These are phyloP conservation scores for Leptinotarsa tumamoca DNA, from an alignment of 2,888 invertebrate genomes.

Conservation along the genomic window DNA sequence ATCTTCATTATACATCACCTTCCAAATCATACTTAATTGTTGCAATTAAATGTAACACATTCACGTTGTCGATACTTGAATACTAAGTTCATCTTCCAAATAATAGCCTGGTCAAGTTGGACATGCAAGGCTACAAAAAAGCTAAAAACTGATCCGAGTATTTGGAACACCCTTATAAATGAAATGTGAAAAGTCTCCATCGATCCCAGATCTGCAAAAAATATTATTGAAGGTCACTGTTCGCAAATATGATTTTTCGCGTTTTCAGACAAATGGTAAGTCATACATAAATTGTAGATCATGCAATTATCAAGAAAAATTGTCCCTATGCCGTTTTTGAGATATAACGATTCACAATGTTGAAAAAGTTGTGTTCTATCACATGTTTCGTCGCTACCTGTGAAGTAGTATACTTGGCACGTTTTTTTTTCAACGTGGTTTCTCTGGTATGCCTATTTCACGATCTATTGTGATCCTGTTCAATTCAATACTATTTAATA, in stretches of 20 bases:
- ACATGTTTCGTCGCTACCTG: neutral
- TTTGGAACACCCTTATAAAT: too few species aligned
- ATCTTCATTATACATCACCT: too few species aligned
- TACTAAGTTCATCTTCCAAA: too few species aligned
- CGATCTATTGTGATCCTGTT: neutral
- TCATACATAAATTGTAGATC: neutral
- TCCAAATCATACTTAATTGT: neutral
- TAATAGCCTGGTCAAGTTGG: too few species aligned
- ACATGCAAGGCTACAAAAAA: too few species aligned
- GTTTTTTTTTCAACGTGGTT: neutral
- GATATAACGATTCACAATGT: neutral
- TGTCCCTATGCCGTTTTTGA: neutral
- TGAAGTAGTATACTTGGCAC: neutral
- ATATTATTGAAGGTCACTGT: neutral
- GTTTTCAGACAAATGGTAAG: neutral
- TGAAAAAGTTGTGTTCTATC: neutral
- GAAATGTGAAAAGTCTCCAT: neutral
- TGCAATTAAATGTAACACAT: neutral
- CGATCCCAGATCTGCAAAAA: neutral
- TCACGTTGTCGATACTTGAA: too few species aligned
- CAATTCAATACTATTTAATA: neutral
- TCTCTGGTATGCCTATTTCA: neutral
- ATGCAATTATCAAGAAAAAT: neutral
- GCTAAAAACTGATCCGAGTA: too few species aligned
- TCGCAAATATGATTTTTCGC: neutral